These are phyloP conservation scores for Corythornis leucogaster DNA, from an alignment of 2,797 vertebrate species.

Conservation along the genomic window DNA sequence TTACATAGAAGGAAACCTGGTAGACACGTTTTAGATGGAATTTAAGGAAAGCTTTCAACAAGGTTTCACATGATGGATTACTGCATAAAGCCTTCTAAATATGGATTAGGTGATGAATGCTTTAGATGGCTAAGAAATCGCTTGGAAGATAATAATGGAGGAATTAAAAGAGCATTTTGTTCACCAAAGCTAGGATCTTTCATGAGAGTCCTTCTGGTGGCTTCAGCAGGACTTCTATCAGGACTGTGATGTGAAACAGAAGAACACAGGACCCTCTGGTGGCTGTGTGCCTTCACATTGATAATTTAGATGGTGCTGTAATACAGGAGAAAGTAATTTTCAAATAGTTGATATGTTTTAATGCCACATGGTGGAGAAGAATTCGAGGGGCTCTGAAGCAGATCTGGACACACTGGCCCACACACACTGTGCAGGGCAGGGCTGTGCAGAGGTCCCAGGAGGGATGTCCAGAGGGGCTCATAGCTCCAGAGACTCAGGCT, in stretches of 20 bases:
- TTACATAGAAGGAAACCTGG: not conserved
- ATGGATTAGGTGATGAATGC: conserved; percentile 41
- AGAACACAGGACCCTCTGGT: not conserved
- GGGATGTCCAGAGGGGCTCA: not conserved
- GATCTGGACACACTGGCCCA: not conserved
- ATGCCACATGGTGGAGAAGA: not conserved
- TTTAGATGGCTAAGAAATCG: conserved; percentile 20
- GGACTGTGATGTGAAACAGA: not conserved
- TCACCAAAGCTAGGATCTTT: not conserved
- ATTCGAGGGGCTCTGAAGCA: not conserved
- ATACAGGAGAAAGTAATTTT: not conserved
- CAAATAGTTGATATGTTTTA: not conserved
- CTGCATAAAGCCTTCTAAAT: conserved; percentile 50
- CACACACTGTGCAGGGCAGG: not conserved
- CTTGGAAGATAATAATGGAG: conserved; percentile 26
- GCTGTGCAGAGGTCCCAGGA: not conserved
- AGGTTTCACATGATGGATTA: conserved; percentile 55
- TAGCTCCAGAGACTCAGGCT: not conserved
- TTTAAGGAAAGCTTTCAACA: conserved; percentile 38
- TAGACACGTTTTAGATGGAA: conserved; percentile 41
- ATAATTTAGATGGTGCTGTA: not conserved
- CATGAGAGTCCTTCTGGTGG: not conserved
- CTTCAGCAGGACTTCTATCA: not conserved
- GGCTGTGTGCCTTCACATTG: not conserved
- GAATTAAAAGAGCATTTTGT: conserved; percentile 20